Conservation (phyloP, 2,113 vertebrate genomes). For the Orthonyx spaldingii region DNA sequence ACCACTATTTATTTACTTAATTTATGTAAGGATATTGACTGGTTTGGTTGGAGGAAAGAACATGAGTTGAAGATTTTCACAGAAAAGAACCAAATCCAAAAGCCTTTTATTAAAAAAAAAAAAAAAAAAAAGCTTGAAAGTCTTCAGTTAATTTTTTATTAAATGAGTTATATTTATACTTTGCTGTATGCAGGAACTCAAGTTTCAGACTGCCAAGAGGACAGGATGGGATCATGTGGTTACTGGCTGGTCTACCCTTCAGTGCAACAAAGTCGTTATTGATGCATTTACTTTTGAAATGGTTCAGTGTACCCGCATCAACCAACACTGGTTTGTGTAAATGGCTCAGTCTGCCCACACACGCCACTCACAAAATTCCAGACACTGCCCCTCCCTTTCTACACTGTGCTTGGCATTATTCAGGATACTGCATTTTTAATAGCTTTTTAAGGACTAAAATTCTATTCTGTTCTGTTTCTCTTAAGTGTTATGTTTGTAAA, state of each 20-base stretch:
- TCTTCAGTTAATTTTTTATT: neutral
- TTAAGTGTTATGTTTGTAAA: neutral
- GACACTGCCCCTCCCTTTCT: neutral
- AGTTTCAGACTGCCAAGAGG: constrained; percentile 27
- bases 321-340: neutral
- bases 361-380: neutral
- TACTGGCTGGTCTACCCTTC: constrained; percentile 27
- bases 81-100: neutral
- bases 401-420: neutral
- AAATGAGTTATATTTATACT: constrained; percentile 28
- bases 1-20: neutral
- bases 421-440: neutral
- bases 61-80: neutral
- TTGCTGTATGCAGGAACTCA: neutral
- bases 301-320: neutral
- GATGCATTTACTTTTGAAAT: constrained; percentile 28
- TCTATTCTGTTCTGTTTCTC: neutral
- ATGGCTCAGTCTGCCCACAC: neutral
- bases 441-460: neutral
- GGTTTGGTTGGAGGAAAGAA: neutral
- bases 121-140: neutral
- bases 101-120: neutral
- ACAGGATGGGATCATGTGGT: constrained; percentile 38
- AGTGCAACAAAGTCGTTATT: constrained; percentile 39
- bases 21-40: neutral